Evolutionary conservation across 1,140 invertebrate genomes (phyloP), one percentile per base, ranked within the genome.

Genomic region (Trachelipus rathkii): DNA sequence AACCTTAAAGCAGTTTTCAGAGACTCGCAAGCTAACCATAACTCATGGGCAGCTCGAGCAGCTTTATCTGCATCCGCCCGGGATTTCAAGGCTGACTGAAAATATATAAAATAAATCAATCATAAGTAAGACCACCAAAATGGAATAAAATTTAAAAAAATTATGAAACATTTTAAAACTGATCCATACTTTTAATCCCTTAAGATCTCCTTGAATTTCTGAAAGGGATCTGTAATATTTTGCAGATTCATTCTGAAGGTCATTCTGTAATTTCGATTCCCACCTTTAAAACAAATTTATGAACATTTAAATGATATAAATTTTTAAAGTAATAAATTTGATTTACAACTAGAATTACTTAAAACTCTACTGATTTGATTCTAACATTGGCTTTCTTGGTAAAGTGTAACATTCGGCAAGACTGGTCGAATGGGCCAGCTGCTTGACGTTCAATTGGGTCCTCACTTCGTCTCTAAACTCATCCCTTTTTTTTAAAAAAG

Each of bases 11-110:
- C 90, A 68, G 91, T 87, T 81, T 92, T 88, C 44, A 98, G 86
- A 19, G 93, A 89, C 83, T 96, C 93, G 83, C 93, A 96, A 10
- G 95, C 92, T 74, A 93, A 89, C 96, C 96, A 98, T 79, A 97
- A 87, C 45, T 93, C 89, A 84, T 96, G 94, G 6, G 94, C 91
- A 80, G 93, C 89, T 75, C 91, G 89, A 0, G 91, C 90, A 77
- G 90, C 88, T 82, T 90, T 91, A 82, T 97, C 95, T 43, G 90
- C 89, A 24, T 91, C 90, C 66, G 92, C 90, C 46, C 94, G 89
- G 68, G 88, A 93, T 95, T 83, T 46, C 88, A 89, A 82, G 77
- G 82, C 78, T 74, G 33, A 74, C 74, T 82, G 76, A 69, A 78
- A 24, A 72, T 21, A 71, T 72, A 11, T 5, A 33, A 78, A 70